These are phyloP conservation scores for Pseudorhiza aurosa DNA, from an alignment of 30 jellyfish, hydroid and myxozoan species.

Conservation along the genomic window DNA sequence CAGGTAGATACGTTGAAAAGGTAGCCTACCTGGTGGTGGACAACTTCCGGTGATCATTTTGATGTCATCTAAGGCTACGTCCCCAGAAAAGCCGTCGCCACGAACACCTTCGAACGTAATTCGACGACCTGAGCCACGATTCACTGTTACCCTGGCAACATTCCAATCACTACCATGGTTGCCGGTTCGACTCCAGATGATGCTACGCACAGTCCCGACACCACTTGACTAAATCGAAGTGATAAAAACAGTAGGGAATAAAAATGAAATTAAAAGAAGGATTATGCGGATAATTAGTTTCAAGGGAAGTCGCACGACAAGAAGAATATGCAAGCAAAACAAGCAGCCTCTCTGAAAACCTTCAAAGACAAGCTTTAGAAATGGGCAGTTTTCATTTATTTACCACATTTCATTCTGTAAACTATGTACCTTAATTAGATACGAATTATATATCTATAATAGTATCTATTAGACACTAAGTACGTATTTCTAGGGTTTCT, in stretches of 20 bases:
- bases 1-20: not conserved
- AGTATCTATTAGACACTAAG: too few species aligned
- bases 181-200: slow-evolving; percentile 85
- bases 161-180: slow-evolving; percentile 93
- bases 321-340: too few species aligned
- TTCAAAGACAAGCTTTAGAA: too few species aligned
- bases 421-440: too few species aligned
- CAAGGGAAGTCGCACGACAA: too few species aligned
- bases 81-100: slow-evolving; percentile 84
- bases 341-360: too few species aligned
- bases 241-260: not conserved
- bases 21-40: slow-evolving; percentile 94
- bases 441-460: too few species aligned
- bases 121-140: slow-evolving; percentile 90
- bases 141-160: slow-evolving; percentile 75
- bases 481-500: too few species aligned
- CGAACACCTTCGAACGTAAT: slow-evolving; percentile 89
- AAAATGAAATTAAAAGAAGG: too few species aligned
- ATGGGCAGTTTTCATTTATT: too few species aligned
- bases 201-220: slow-evolving; percentile 56
- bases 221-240: slow-evolving; percentile 65
- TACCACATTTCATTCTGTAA: too few species aligned
- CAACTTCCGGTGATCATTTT: slow-evolving; percentile 80
- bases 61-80: slow-evolving; percentile 89
- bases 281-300: too few species aligned